Percentiles rank a stretch among this genome's conserved stretches.
Conservation (phyloP, 2,113 vertebrate genomes). For the Scopus umbretta region DNA sequence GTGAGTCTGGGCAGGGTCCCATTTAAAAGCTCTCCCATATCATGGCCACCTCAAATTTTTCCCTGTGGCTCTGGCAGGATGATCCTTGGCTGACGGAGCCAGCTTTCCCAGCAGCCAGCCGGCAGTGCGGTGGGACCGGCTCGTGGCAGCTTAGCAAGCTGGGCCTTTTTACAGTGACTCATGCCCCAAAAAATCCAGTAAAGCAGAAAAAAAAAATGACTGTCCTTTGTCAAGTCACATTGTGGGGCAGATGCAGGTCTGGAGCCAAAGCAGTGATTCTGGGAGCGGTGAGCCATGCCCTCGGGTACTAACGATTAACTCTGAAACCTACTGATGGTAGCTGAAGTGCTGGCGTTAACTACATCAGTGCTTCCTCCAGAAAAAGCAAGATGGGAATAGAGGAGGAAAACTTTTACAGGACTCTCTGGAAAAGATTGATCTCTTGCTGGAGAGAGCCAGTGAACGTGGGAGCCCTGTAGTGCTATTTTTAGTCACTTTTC, state of each 20-base stretch:
- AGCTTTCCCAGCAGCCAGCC: neutral
- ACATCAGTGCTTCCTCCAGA: neutral
- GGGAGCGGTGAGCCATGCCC: neutral
- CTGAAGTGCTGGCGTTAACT: neutral
- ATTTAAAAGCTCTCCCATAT: neutral
- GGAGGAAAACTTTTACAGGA: neutral
- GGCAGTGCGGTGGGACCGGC: accelerated
- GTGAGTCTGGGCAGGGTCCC: neutral
- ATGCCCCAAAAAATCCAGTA: neutral
- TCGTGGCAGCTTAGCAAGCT: neutral
- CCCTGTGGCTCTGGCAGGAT: neutral
- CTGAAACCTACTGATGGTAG: neutral
- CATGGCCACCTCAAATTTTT: accelerated
- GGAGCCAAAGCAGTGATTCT: neutral
- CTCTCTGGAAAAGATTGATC: neutral
- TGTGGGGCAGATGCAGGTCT: neutral
- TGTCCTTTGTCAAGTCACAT: neutral
- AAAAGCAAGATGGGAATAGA: neutral
- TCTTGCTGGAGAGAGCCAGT: neutral
- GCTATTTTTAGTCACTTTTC: slow-evolving; percentile 34
- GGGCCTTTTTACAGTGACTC: neutral
- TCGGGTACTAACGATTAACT: neutral
- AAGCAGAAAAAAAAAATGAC: neutral
- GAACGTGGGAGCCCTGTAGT: neutral
- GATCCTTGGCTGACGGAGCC: neutral